These are phyloP conservation scores for Tachyglossus aculeatus DNA, from an alignment of 2,797 vertebrate genomes.

Conservation along the genomic window DNA sequence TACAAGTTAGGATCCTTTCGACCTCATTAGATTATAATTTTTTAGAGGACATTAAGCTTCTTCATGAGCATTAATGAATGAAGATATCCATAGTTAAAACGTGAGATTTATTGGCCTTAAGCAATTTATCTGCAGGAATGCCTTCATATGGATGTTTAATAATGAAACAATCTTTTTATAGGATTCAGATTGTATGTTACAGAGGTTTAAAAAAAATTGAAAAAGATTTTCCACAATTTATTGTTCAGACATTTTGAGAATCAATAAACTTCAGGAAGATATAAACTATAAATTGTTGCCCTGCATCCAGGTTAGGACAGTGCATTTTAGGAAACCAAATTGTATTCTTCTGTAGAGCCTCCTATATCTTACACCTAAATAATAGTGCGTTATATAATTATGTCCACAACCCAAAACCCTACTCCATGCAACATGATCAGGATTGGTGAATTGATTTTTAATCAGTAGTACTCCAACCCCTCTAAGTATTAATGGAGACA, in stretches of 20 bases:
- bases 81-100: no score
- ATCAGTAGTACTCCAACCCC: neutral
- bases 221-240: neutral
- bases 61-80: no score
- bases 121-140: neutral
- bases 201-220: neutral
- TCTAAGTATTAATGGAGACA: neutral
- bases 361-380: no score
- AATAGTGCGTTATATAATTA: no score
- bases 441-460: neutral
- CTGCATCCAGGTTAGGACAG: neutral
- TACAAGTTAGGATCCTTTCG: no score
- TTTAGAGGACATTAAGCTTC: no score
- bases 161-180: neutral
- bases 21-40: no score
- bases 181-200: neutral
- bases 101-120: neutral
- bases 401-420: no score
- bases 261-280: conserved; percentile 2
- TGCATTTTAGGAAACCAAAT: neutral
- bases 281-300: neutral
- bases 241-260: neutral
- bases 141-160: conserved; percentile 4
- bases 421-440: no score
- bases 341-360: no score